These are phyloP conservation scores for Mesitornis unicolor DNA, from an alignment of 2,113 vertebrate species.

Conservation along the genomic window DNA sequence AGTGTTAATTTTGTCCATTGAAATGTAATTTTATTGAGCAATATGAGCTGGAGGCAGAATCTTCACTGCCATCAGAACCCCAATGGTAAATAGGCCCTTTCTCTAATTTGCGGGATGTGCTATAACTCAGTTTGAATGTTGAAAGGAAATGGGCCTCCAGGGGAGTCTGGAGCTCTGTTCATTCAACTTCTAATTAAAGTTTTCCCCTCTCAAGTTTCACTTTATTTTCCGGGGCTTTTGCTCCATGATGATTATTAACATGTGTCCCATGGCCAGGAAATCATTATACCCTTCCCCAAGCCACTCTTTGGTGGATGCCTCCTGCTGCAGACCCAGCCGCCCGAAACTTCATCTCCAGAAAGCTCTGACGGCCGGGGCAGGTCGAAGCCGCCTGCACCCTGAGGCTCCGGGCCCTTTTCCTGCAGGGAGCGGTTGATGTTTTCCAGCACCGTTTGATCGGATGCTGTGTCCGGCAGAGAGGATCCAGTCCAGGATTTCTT, in stretches of 20 bases:
- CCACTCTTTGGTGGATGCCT: not conserved
- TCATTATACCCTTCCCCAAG: not conserved
- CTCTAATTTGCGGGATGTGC: slow-evolving; percentile 62
- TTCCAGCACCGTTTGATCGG: not conserved
- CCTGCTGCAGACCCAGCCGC: not conserved
- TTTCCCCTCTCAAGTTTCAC: slow-evolving; percentile 68
- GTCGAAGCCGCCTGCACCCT: not conserved
- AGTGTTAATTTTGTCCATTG: slow-evolving; percentile 48
- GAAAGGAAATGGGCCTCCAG: slow-evolving; percentile 67
- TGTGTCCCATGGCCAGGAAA: slow-evolving; percentile 51
- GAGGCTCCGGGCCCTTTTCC: not conserved
- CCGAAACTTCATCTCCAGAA: not conserved
- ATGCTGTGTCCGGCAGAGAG: not conserved
- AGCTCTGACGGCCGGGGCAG: not conserved
- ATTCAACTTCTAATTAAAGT: slow-evolving; percentile 68
- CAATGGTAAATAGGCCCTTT: slow-evolving; percentile 52
- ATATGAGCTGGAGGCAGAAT: slow-evolving; percentile 39
- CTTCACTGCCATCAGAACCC: slow-evolving; percentile 15
- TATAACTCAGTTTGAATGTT: slow-evolving; percentile 65
- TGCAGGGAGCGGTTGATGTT: not conserved
- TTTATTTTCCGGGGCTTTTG: slow-evolving; percentile 65
- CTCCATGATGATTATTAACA: slow-evolving; percentile 60
- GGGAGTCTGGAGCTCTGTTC: slow-evolving; percentile 58
- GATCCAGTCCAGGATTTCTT: slow-evolving; percentile 81
- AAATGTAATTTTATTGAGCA: slow-evolving; percentile 39